These are phyloP conservation scores for Papilio polytes DNA, from an alignment of 1,140 invertebrate species.

Conservation along the genomic window DNA sequence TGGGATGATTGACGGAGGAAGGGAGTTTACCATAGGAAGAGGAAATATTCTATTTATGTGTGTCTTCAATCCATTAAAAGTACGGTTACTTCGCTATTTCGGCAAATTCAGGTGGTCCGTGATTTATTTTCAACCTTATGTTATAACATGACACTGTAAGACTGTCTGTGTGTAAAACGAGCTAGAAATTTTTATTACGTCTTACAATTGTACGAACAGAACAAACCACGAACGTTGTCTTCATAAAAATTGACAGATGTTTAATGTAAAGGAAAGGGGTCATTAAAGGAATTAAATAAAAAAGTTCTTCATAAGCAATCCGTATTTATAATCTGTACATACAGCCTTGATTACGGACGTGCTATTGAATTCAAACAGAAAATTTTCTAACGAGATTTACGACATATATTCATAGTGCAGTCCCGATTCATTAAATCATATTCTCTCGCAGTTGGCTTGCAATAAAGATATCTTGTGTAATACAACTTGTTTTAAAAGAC, in stretches of 20 bases:
- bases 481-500: no score
- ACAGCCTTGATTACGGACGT: constrained; percentile 37
- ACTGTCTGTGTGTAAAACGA: no score
- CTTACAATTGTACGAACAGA: neutral
- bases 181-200: neutral
- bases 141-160: no score
- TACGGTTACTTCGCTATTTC: no score
- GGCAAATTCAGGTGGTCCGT: no score
- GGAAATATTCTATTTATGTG: no score
- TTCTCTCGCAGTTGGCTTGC: neutral
- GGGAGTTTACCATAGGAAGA: no score
- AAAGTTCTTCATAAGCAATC: constrained; percentile 2
- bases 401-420: constrained; percentile 33
- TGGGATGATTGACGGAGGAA: no score
- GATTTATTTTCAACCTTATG: no score
- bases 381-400: constrained; percentile 41
- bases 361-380: constrained; percentile 41
- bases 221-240: neutral
- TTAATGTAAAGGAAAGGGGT: constrained; percentile 4
- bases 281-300: constrained; percentile 34
- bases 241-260: constrained; percentile 33
- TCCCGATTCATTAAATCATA: neutral
- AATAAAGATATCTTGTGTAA: no score
- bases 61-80: no score
- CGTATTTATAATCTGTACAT: constrained; percentile 37